These are phyloP conservation scores for Glareola pratincola DNA, from an alignment of 2,113 vertebrate species.

Conservation along the genomic window DNA sequence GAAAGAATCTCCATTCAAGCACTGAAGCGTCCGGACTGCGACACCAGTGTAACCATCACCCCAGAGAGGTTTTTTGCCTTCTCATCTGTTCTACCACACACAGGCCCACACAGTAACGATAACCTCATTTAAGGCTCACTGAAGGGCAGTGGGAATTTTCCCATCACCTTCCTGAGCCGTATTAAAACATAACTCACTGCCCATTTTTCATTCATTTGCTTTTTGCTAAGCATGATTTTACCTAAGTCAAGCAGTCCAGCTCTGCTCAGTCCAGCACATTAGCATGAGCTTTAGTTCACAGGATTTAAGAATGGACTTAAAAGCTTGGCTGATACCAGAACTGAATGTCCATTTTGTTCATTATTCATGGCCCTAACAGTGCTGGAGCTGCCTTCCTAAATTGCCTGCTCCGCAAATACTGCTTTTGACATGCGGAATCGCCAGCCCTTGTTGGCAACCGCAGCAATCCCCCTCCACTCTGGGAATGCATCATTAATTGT, in stretches of 20 bases:
- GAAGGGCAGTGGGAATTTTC: background rate
- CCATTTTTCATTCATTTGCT: background rate
- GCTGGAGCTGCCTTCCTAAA: background rate
- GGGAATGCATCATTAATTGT: conserved; percentile 18
- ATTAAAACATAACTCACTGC: background rate
- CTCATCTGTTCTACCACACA: background rate
- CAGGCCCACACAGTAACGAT: background rate
- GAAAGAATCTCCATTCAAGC: background rate
- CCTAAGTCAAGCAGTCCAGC: background rate
- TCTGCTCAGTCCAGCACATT: background rate
- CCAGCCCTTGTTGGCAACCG: background rate
- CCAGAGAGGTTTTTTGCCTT: background rate
- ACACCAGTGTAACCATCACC: background rate
- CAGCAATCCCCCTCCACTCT: background rate
- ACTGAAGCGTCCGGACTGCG: background rate
- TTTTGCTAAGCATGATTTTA: background rate
- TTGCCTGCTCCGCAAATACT: background rate
- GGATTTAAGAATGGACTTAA: background rate
- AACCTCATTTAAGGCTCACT: background rate
- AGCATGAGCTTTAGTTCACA: background rate
- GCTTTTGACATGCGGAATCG: background rate
- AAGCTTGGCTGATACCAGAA: background rate
- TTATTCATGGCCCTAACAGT: background rate
- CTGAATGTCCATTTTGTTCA: background rate
- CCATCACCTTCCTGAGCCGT: background rate